Evolutionary conservation across 2,113 vertebrate species (phyloP).

Genomic region (Phrynocephalus versicolor): DNA sequence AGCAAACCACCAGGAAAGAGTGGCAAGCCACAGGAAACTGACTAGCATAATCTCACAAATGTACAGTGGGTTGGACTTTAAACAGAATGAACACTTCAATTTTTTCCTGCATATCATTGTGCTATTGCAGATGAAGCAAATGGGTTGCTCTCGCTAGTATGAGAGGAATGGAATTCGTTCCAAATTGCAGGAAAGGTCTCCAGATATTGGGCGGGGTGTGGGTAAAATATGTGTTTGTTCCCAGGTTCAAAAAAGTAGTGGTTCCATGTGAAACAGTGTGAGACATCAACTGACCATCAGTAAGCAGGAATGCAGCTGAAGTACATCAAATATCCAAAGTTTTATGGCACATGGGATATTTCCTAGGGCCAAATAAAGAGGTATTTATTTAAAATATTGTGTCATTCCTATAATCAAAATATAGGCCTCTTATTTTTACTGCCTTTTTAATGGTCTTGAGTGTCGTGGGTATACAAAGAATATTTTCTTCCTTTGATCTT

Average conservation of each 20-base stretch:
- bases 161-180: slow-evolving; percentile 7
- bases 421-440: slow-evolving; percentile 1
- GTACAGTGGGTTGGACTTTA: neutral
- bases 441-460: neutral
- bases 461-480: slow-evolving; percentile 7
- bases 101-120: neutral
- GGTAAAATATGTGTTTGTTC: neutral
- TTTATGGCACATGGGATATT: slow-evolving; percentile 10
- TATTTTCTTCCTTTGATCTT: slow-evolving; percentile 49
- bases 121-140: neutral
- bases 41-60: neutral
- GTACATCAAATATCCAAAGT: neutral
- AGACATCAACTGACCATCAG: neutral
- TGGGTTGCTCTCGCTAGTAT: neutral
- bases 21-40: no score
- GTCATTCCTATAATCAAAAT: slow-evolving; percentile 39
- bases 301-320: neutral
- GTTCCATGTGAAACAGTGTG: neutral
- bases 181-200: neutral
- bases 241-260: neutral
- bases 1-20: no score
- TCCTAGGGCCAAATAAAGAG: neutral
- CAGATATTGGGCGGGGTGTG: neutral
- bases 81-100: neutral
- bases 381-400: slow-evolving; percentile 8